These are phyloP conservation scores for Phymanthus crucifer DNA, from an alignment of 92 coral and sea anemone genomes.

Conservation along the genomic window DNA sequence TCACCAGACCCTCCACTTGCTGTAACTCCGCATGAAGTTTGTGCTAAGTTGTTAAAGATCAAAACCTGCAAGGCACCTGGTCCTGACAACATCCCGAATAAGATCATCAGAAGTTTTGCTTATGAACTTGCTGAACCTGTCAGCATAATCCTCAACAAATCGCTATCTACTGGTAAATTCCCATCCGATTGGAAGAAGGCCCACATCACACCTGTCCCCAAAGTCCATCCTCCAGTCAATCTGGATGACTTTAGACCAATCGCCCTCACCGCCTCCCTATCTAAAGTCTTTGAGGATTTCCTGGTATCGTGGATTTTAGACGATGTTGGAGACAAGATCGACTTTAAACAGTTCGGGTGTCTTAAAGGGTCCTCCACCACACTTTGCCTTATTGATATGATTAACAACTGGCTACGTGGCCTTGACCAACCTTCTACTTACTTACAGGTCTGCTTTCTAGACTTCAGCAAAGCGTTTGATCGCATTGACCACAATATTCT, in stretches of 20 bases:
- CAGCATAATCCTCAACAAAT: constrained; percentile 27
- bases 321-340: constrained; percentile 40
- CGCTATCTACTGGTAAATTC: constrained; percentile 27
- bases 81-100: constrained; percentile 32
- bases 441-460: constrained; percentile 45
- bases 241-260: constrained; percentile 41
- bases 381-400: constrained; percentile 46
- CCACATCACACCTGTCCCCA: constrained; percentile 34
- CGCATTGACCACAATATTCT: constrained; percentile 23
- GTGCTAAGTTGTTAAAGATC: background rate
- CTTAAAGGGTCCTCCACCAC: constrained; percentile 53
- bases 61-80: background rate
- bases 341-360: constrained; percentile 50
- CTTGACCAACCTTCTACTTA: constrained; percentile 49
- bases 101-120: constrained; percentile 2
- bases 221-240: constrained; percentile 1
- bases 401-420: constrained; percentile 45
- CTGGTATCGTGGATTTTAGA: constrained; percentile 36
- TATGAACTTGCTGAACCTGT: constrained; percentile 22
- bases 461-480: constrained; percentile 47
- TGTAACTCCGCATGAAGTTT: background rate
- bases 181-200: constrained; percentile 44
- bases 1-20: background rate
- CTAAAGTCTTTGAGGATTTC: constrained; percentile 43
- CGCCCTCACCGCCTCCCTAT: constrained; percentile 34